Percentiles rank a stretch among this genome's conserved stretches.
Conservation (phyloP, 1,140 invertebrate genomes). For the Patella vulgata region DNA sequence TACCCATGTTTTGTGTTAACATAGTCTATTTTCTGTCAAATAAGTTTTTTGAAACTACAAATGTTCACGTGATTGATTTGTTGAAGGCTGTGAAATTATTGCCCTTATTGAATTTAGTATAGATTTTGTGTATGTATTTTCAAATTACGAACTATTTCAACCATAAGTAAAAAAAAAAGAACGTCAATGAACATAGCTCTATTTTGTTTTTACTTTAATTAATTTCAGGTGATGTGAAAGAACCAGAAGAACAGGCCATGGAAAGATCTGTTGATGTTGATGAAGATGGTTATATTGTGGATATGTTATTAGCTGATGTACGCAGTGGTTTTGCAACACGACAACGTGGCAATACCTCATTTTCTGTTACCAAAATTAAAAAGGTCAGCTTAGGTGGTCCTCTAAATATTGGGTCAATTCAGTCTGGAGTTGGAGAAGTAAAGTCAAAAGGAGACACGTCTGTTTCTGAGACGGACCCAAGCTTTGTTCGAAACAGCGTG, state of each 20-base stretch:
- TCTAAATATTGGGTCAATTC: constrained; percentile 7
- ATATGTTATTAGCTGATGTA: constrained; percentile 57
- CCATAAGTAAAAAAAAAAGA: too few species aligned
- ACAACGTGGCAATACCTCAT: constrained; percentile 50
- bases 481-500: constrained; percentile 47
- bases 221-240: constrained; percentile 25
- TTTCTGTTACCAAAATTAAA: constrained; percentile 53
- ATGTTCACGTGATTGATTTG: too few species aligned
- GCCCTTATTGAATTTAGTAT: too few species aligned
- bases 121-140: too few species aligned
- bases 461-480: constrained; percentile 8
- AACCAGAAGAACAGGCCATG: constrained; percentile 25
- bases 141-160: too few species aligned
- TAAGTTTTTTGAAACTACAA: too few species aligned
- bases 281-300: constrained; percentile 51
- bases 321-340: constrained; percentile 52
- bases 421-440: constrained; percentile 18
- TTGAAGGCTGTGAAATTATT: too few species aligned
- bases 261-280: constrained; percentile 12
- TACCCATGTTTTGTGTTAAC: too few species aligned
- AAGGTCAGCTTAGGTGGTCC: constrained; percentile 46
- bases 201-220: too few species aligned
- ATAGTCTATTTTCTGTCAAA: too few species aligned
- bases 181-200: too few species aligned
- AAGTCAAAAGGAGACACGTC: background rate